Base-by-base conservation (phyloP, 2,888 invertebrate genomes). In the Microplitis manilae region DNA sequence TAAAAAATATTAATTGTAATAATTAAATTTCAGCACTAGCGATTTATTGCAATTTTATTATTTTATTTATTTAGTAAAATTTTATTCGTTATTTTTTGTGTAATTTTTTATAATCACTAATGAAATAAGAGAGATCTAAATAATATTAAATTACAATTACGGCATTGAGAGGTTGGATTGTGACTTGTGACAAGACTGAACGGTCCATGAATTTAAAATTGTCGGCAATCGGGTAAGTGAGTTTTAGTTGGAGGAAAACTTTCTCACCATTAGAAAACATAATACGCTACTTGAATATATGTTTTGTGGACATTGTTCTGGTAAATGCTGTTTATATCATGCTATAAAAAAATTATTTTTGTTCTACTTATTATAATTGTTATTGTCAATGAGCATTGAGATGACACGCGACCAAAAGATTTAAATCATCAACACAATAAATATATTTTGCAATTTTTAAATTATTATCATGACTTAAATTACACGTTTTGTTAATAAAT, bases 181-280 rank as follows among this genome's bases (percentile, higher is more conserved):
- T 65, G 65, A 65, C 65, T 65, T 65, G 65, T 65, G 65, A 65
- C 65, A 65, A 30, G 5, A 30, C 30, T 20, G 9, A 65, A 65
- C 65, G 65, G 65, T 65, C 65, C 38, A 65, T 65, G 65, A 65
- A 65, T 65, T 65, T 65, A 20, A 30, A 65, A 65, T 65, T 20
- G 30, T 38, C 65, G 30, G 30, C 65, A 65, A 65, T 65, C 20
- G 65, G 9, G 13, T 65, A 50, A 50, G 50, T 50, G 9, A 50
- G 50, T 50, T 20, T 30, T 65, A 8, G 65, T 65, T 30, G 30
- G 30, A 38, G 65, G 50, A 59, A 15, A 70, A 70, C 70, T 70
- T 70, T 70, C 70, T 70, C 70, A 70, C 60, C 38, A 70, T 70
- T 70, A 70, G 70, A 70, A 70, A 70, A 70, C 60, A 70, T 30